These are phyloP conservation scores for Halictus quadricinctus DNA, from an alignment of 2,888 invertebrate species.

Conservation along the genomic window DNA sequence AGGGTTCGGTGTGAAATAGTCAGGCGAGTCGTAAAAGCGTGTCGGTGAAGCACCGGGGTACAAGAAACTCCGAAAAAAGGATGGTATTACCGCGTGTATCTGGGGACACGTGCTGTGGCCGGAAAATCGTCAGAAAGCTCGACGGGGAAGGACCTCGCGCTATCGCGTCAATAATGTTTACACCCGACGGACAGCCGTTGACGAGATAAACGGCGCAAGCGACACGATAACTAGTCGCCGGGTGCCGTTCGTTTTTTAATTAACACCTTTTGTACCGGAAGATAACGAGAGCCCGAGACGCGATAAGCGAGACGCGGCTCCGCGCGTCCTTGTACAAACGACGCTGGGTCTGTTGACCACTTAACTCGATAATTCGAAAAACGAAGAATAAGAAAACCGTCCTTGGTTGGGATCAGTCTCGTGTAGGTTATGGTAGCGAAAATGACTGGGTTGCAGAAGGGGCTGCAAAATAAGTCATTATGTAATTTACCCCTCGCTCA, in stretches of 20 bases:
- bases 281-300: constrained; percentile 55
- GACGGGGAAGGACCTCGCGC: constrained; percentile 38
- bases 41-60: constrained; percentile 34
- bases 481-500: not conserved
- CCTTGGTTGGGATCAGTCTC: not conserved
- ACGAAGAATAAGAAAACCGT: not conserved
- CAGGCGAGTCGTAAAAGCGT: constrained; percentile 50
- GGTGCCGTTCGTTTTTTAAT: constrained; percentile 58
- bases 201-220: constrained; percentile 69
- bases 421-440: not conserved
- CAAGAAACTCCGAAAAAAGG: constrained; percentile 21
- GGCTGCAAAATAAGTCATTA: not conserved
- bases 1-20: not conserved
- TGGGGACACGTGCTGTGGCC: constrained; percentile 45
- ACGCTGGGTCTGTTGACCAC: constrained; percentile 8
- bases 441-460: not conserved
- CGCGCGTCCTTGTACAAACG: constrained; percentile 33
- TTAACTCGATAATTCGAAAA: constrained; percentile 39
- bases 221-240: constrained; percentile 67
- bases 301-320: constrained; percentile 56
- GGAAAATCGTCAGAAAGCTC: constrained; percentile 63
- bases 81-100: constrained; percentile 42
- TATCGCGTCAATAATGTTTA: constrained; percentile 73
- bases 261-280: constrained; percentile 60
- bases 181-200: constrained; percentile 67